Evolutionary conservation across 1,140 invertebrate species (phyloP).

Genomic region (Sycophaga agraensis): DNA sequence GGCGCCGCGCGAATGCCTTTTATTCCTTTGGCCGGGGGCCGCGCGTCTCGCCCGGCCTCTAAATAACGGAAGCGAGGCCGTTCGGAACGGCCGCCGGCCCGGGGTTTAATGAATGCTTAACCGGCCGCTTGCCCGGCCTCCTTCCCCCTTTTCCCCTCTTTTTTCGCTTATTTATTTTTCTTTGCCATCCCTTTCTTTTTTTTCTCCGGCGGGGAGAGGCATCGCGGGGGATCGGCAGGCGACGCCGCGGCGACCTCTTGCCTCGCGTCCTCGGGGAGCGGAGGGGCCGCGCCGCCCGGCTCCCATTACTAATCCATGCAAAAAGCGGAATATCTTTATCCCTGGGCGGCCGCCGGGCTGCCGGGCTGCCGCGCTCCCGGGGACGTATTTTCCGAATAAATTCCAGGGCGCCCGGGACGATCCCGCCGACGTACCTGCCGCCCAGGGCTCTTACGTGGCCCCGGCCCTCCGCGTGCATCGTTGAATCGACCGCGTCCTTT

Average conservation of each 20-base stretch:
- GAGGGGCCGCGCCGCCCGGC: slow-evolving; percentile 55
- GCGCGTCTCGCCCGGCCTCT: neutral
- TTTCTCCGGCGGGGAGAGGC: neutral
- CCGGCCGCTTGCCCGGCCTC: no score
- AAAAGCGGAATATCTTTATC: slow-evolving; percentile 60
- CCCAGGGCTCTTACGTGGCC: neutral
- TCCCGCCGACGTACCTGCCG: slow-evolving; percentile 14
- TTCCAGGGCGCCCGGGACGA: slow-evolving; percentile 42
- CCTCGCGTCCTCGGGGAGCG: slow-evolving; percentile 44
- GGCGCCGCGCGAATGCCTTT: slow-evolving; percentile 26
- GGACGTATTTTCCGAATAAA: slow-evolving; percentile 58
- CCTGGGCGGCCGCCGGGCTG: no score
- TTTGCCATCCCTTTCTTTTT: neutral
- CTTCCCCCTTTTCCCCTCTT: no score
- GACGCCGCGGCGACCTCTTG: slow-evolving; percentile 40
- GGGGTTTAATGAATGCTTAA: slow-evolving; percentile 13
- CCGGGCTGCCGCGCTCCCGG: no score
- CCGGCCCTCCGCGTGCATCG: no score
- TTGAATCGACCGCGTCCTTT: no score
- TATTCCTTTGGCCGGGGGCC: slow-evolving; percentile 27
- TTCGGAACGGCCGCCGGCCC: neutral
- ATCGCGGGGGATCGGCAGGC: neutral
- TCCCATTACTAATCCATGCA: slow-evolving; percentile 59
- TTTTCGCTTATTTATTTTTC: neutral
- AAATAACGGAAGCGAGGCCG: slow-evolving; percentile 23